Conservation (phyloP, 1,140 invertebrate species). For the Aphelinus atriplicis region DNA sequence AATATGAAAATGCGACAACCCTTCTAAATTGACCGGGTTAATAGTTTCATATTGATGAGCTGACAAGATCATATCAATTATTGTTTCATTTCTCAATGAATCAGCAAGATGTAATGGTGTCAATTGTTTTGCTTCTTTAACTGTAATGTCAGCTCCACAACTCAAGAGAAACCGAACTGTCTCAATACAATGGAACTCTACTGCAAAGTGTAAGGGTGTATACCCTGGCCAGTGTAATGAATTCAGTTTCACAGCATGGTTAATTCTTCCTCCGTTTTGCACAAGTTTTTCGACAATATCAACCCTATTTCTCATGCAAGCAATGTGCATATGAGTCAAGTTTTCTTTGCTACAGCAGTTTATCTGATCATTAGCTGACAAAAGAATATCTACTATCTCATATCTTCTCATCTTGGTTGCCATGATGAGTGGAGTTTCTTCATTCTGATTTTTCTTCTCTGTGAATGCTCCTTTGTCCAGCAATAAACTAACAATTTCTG, state of each 20-base stretch:
- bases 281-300: slow-evolving; percentile 5
- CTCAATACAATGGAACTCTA: background rate
- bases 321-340: slow-evolving; percentile 13
- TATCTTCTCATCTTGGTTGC: slow-evolving; percentile 9
- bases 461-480: slow-evolving; percentile 5
- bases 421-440: slow-evolving; percentile 5
- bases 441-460: background rate
- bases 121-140: background rate
- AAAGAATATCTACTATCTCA: background rate
- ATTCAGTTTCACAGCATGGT: background rate
- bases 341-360: slow-evolving; percentile 12
- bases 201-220: slow-evolving; percentile 24
- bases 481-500: slow-evolving; percentile 2
- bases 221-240: background rate
- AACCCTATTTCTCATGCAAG: slow-evolving; percentile 1
- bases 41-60: background rate
- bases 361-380: slow-evolving; percentile 1
- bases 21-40: slow-evolving; percentile 6
- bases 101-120: slow-evolving; percentile 10
- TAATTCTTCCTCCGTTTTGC: slow-evolving; percentile 1
- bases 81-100: background rate
- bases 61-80: slow-evolving; percentile 13
- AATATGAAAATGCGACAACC: slow-evolving; percentile 30
- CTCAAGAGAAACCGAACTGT: slow-evolving; percentile 7
- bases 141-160: slow-evolving; percentile 7